Base-by-base conservation (phyloP, 2,797 vertebrate genomes). In the Adrianichthys oophorus region DNA sequence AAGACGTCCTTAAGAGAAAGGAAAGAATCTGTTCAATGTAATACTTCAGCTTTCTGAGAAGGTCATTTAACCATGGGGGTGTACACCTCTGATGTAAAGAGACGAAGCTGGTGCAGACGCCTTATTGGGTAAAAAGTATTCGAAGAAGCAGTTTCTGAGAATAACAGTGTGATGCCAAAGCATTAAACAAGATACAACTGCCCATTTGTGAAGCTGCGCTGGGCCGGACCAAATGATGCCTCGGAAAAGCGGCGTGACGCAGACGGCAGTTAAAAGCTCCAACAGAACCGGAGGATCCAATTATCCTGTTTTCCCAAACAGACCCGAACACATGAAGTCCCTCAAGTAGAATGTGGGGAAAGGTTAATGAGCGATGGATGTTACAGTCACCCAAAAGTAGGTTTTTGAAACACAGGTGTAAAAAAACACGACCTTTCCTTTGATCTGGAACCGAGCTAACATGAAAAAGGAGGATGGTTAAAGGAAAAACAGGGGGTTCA, bases 241-340 rank as follows among this genome's bases (percentile, higher is more conserved):
- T 49, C 59, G 63, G 76, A 75, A 71, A 76, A 74, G 74, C 70
- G 64, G 82, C 64, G 72, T 83, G 85, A 89, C 74, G 86, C 72
- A 80, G 32, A 44, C 56, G 78, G 68, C 52, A 71, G 56, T 59
- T 43, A 59, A 29, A 21, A 53, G 59, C 68, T 70, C 64, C 62
- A 68, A 86, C 49, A 70, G 67, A 65, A 65, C 66, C 81, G 79
- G 83, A 66, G 72, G 76, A 62, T 43, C 29, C 51, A 79, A 78
- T 75, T 66, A 73, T 65, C 54, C 48, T 21, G 75, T 82, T 80
- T 83, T 80, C 76, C 81, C 48, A 75, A 70, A 74, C 41, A 72
- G 4, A 69, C 60, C 67, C 72, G 80, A 32, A 47, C 77, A 83
- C 46, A 64, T 55, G 19, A 62, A n/a, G 74, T 70, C 62, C 63